Conservation (phyloP, 2,113 vertebrate species). For the Hypanus sabinus region DNA sequence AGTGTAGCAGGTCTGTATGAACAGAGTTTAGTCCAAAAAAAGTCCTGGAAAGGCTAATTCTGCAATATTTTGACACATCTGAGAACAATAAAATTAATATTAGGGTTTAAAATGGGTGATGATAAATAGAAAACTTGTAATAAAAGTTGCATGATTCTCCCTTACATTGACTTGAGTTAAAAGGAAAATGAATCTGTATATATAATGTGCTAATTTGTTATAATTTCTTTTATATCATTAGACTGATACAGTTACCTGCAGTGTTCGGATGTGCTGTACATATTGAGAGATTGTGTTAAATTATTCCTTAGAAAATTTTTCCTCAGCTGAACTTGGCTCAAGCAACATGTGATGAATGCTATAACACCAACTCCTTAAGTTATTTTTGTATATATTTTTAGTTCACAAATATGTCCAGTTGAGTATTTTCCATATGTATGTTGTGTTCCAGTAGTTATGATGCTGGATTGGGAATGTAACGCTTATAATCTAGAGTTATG, state of each 20-base stretch:
- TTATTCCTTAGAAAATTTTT: not conserved
- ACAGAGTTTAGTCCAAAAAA: not conserved
- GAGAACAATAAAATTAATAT: not conserved
- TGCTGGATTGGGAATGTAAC: no score
- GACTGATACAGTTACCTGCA: not conserved
- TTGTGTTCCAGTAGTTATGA: no score
- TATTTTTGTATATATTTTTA: not conserved
- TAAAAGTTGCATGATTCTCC: not conserved
- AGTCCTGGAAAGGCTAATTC: not conserved
- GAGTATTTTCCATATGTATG: not conserved
- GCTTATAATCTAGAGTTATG: no score
- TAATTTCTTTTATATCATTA: not conserved
- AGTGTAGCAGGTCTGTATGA: not conserved
- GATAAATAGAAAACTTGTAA: no score
- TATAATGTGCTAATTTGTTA: not conserved
- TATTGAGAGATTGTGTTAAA: not conserved
- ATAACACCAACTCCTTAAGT: no score
- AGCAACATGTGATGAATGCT: no score
- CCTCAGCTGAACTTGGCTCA: not conserved
- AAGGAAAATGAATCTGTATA: not conserved
- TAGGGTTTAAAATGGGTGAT: not conserved
- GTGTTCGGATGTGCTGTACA: not conserved
- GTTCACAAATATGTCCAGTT: not conserved
- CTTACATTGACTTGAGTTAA: not conserved
- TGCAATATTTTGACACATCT: not conserved